These are phyloP conservation scores for Stenoptilia bipunctidactyla DNA, from an alignment of 2,888 invertebrate genomes.

Conservation along the genomic window DNA sequence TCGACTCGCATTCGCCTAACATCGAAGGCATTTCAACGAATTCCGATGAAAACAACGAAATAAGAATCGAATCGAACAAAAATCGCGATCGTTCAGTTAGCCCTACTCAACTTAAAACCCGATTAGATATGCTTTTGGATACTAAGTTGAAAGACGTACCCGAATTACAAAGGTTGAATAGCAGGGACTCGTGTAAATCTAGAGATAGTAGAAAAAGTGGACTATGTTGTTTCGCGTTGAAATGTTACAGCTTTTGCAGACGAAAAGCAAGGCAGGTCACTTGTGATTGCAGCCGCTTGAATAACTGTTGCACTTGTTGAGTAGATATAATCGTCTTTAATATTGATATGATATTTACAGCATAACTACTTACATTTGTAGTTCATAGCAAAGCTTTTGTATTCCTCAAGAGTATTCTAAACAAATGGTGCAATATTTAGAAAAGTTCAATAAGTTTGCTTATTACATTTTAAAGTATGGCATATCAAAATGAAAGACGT, in stretches of 20 bases:
- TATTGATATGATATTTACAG: conserved; percentile 10
- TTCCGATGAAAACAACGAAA: conserved; percentile 35
- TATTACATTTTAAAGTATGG: too few species aligned
- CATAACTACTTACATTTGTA: too few species aligned
- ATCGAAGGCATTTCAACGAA: conserved; percentile 43
- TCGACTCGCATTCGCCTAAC: conserved; percentile 81
- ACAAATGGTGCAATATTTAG: too few species aligned
- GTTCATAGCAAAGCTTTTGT: too few species aligned
- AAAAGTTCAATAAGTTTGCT: too few species aligned
- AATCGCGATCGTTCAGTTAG: conserved; percentile 65
- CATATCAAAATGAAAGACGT: too few species aligned
- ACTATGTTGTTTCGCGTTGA: conserved; percentile 49
- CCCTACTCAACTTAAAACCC: conserved; percentile 73
- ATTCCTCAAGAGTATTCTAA: too few species aligned
- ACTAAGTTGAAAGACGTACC: conserved; percentile 22
- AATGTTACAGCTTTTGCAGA: conserved; percentile 58
- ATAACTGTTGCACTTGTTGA: conserved; percentile 30
- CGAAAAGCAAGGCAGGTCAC: conserved; percentile 38
- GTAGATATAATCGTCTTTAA: conserved; percentile 5
- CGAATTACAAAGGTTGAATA: conserved; percentile 41
- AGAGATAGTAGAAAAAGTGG: conserved; percentile 38
- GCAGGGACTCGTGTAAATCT: conserved; percentile 51
- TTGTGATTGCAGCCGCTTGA: conserved; percentile 40
- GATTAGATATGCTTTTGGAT: conserved; percentile 61
- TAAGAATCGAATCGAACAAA: conserved; percentile 31